Base-by-base conservation (phyloP, 1,140 invertebrate species). In the Acromyrmex echinatior region DNA sequence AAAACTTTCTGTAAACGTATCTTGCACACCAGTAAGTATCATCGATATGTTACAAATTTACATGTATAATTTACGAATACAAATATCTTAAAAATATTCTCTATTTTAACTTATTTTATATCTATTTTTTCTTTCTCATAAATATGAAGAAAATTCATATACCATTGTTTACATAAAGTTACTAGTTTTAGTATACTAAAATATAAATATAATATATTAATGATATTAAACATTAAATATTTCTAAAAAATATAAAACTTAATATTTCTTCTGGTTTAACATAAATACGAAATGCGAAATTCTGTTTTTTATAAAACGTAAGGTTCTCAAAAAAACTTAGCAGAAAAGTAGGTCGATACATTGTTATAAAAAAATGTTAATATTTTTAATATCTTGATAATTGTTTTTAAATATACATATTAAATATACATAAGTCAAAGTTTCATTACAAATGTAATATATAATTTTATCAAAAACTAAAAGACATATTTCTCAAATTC, bases 1-100 rank as follows among this genome's bases (percentile, higher is more conserved):
- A 79, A 96, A 95, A 88, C 94, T 97, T 79, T 93, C 95, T 66
- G 87, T 97, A 12, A 96, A 96, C 77, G 94, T 94, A 78, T 93
- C 95, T 21, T 93, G 94, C 6, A 93, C 94, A 77, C 86, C 93
- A 92, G 96, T 97, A 94, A 96, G 60, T 86, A 86, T 31, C 12
- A 79, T 51, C 3, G 1, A 31, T 18, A 56, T 82, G 4, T 12
- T 39, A 10, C 5, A 28, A 45, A 68, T 53, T 45, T 56, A 53
- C 58, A 5, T 28, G 10, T 58, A 10, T 31, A 45, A 81, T 28
- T 66, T 21, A 10, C 12, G 12, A 10, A 45, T 45, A 31, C 66
- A 79, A 62, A 51, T 25, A 66, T 65, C 10, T n/a, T 21, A 4
- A 58, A 45, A 58, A 45, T 12, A 31, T 56, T 53, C 14, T 53